phyloP scores from a whole-genome alignment of 2,797 vertebrate species.

The Chaetophractus vellerosus region DNA sequence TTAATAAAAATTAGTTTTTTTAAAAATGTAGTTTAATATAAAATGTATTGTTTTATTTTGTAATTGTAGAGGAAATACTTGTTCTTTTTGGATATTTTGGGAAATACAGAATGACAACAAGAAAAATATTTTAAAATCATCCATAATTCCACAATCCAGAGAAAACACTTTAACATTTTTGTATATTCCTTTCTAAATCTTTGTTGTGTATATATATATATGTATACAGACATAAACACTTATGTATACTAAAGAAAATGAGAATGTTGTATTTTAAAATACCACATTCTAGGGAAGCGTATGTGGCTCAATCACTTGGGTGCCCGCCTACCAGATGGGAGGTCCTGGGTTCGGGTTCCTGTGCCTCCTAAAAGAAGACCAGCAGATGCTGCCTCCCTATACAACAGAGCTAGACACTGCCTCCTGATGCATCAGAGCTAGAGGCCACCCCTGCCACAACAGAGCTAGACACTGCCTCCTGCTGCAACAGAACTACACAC shows the following conservation, averaged over 20 bases:
- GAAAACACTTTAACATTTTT: slow-evolving; percentile 12
- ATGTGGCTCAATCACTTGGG: no score
- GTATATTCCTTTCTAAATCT: slow-evolving; percentile 35
- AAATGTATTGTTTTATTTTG: slow-evolving; percentile 4
- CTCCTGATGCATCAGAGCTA: no score
- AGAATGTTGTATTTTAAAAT: slow-evolving; percentile 14
- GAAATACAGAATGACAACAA: not conserved
- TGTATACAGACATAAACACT: not conserved
- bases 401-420: no score
- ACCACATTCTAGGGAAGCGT: not conserved
- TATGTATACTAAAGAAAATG: not conserved
- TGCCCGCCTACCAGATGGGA: no score
- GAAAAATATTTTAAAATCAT: slow-evolving; percentile 52
- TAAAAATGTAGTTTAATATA: slow-evolving; percentile 15
- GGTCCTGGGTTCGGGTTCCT: no score
- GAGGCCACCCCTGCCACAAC: no score
- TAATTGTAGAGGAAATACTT: slow-evolving; percentile 32
- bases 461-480: no score
- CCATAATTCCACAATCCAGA: slow-evolving; percentile 2
- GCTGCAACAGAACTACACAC: no score
- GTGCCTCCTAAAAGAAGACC: no score
- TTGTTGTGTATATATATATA: not conserved
- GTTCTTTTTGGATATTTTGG: not conserved
- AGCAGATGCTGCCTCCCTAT: no score
- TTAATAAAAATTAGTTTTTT: slow-evolving; percentile 39